Conservation (phyloP, 2,797 vertebrate genomes). For the Dryobates pubescens region DNA sequence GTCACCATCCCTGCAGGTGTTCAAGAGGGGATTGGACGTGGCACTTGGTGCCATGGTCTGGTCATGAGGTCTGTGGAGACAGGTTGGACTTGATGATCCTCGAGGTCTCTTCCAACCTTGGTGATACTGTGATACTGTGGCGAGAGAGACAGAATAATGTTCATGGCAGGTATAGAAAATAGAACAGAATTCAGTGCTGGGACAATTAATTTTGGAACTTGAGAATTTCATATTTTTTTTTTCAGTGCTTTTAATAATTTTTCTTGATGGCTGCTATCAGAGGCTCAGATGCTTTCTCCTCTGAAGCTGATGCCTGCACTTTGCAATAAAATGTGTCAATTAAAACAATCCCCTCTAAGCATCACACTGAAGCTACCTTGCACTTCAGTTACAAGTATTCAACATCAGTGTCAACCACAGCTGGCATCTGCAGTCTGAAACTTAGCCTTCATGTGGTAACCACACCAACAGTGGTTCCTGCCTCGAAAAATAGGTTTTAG, state of each 20-base stretch:
- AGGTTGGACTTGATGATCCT: too few species aligned
- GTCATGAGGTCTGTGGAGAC: too few species aligned
- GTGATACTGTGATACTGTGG: too few species aligned
- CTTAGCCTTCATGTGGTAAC: neutral
- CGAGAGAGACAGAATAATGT: neutral
- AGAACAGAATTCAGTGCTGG: neutral
- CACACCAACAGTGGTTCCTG: neutral
- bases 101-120: too few species aligned
- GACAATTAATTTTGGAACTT: neutral
- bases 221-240: neutral
- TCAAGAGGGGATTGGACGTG: too few species aligned
- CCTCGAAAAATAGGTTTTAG: neutral
- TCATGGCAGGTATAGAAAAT: neutral
- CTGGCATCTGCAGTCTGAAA: neutral
- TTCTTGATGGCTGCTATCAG: neutral
- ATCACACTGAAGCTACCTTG: neutral
- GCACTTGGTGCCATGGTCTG: too few species aligned
- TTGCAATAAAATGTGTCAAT: neutral
- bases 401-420: neutral
- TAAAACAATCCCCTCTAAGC: neutral
- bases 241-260: neutral
- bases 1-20: too few species aligned
- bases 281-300: neutral
- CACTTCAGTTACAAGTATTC: neutral
- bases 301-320: neutral